These are phyloP conservation scores for Chanos chanos DNA, from an alignment of 2,797 vertebrate species.

Conservation along the genomic window DNA sequence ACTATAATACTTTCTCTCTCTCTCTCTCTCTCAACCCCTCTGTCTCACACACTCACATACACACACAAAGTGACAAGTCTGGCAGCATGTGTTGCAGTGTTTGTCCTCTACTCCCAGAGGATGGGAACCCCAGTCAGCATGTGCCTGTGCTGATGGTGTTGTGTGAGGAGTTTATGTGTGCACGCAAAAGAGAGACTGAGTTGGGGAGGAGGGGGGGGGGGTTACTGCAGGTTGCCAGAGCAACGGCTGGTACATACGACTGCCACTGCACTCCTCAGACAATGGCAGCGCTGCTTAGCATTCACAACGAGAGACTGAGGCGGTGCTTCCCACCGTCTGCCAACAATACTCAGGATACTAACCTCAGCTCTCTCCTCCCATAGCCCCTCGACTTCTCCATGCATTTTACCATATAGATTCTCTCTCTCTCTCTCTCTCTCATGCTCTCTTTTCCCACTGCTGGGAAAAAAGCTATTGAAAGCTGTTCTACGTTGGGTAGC, in stretches of 20 bases:
- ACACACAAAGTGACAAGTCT: no score
- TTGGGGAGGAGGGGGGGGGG: constrained; percentile 47
- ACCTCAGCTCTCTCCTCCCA: constrained; percentile 42
- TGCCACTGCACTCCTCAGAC: constrained; percentile 65
- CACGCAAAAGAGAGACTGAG: background rate
- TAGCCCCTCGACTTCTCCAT: constrained; percentile 42
- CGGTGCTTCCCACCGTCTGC: constrained; percentile 75
- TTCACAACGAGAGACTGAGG: constrained; percentile 72
- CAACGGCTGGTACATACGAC: constrained; percentile 69
- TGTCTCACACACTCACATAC: no score
- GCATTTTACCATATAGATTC: background rate
- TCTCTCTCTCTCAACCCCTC: background rate
- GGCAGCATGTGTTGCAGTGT: constrained; percentile 24
- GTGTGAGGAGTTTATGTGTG: constrained; percentile 16
- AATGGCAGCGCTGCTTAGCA: constrained; percentile 77
- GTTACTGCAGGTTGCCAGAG: constrained; percentile 68
- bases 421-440: background rate
- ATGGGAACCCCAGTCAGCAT: constrained; percentile 48
- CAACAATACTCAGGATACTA: constrained; percentile 77
- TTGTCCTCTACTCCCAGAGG: constrained; percentile 27
- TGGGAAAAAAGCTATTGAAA: background rate
- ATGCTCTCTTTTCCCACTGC: background rate
- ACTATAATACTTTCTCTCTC: background rate
- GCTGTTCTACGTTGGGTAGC: constrained; percentile 16
- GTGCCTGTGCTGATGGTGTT: constrained; percentile 40